phyloP scores from a whole-genome alignment of 1,140 invertebrate species.

The Bombus pyrosoma region DNA sequence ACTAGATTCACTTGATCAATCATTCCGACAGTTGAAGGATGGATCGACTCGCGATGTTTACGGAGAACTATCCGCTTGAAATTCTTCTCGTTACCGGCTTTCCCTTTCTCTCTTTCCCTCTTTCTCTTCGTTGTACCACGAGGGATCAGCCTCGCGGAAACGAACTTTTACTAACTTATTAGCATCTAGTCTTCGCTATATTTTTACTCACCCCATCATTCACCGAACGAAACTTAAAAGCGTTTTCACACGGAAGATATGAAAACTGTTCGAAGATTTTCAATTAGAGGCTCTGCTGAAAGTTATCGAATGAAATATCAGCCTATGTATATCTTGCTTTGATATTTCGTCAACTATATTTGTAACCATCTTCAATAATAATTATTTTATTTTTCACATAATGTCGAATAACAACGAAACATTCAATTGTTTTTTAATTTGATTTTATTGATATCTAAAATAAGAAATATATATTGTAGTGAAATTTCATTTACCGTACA shows the following conservation, averaged over 20 bases:
- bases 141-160: conserved; percentile 29
- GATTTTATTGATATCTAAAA: too few species aligned
- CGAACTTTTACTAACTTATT: conserved; percentile 41
- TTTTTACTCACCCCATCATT: conserved; percentile 25
- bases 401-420: too few species aligned
- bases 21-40: conserved; percentile 68
- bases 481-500: too few species aligned
- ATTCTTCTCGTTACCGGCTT: conserved; percentile 53
- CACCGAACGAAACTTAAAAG: neutral
- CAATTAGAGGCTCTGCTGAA: too few species aligned
- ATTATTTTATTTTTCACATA: too few species aligned
- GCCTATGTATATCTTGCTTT: too few species aligned
- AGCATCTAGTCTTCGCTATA: neutral
- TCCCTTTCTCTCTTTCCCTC: neutral
- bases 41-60: conserved; percentile 61
- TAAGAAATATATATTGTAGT: too few species aligned
- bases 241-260: neutral
- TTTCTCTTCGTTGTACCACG: neutral
- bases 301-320: too few species aligned
- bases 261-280: neutral
- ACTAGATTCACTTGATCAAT: conserved; percentile 71
- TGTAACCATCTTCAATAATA: too few species aligned
- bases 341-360: too few species aligned
- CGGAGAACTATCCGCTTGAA: conserved; percentile 55
- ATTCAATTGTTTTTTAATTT: too few species aligned